Evolutionary conservation across 2,888 invertebrate genomes (phyloP), one percentile per base, ranked within the genome.

Genomic region (Parnassius glacialis): DNA sequence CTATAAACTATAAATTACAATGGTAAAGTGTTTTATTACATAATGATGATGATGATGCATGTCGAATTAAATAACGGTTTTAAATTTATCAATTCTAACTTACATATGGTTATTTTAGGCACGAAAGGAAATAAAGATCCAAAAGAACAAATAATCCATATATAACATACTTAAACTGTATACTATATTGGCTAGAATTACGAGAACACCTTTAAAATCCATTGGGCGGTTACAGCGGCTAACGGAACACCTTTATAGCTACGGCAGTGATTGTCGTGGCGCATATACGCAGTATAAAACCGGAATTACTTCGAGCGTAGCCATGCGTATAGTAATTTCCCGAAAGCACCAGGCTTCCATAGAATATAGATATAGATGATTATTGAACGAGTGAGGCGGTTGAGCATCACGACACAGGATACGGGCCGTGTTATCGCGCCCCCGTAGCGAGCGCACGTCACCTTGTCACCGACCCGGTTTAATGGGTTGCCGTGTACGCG

Each of bases 401-500:
- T 80, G 81, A 79, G 76, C 81, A 79, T 79, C 79, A 75, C 79
- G 79, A 78, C 79, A 74, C 81, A 83, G 83, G 84, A 82, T 83
- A 84, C 85, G 84, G 81, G 84, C 81, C 81, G 78, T 83, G 82
- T 83, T 84, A 85, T 86, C 85, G 84, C 84, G 80, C 84, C 81
- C 80, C 80, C 80, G 81, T 81, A 79, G 80, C 78, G 79, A 79
- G 80, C 74, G 73, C 76, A 77, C 87, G 87, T 87, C 89, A 86
- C 87, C 89, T 88, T 87, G 89, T 89, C 89, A 88, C 89, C 87
- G 87, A 85, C 82, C 84, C 86, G 81, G 79, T 86, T 85, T 90
- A 89, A 90, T 89, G 88, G 85, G 83, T 84, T 82, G 84, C 83
- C 72, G 83, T 77, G 74, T 84, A 84, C 81, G 68, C 70, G 77